Conservation (phyloP, 2,113 vertebrate species). For the Anas platyrhynchos region DNA sequence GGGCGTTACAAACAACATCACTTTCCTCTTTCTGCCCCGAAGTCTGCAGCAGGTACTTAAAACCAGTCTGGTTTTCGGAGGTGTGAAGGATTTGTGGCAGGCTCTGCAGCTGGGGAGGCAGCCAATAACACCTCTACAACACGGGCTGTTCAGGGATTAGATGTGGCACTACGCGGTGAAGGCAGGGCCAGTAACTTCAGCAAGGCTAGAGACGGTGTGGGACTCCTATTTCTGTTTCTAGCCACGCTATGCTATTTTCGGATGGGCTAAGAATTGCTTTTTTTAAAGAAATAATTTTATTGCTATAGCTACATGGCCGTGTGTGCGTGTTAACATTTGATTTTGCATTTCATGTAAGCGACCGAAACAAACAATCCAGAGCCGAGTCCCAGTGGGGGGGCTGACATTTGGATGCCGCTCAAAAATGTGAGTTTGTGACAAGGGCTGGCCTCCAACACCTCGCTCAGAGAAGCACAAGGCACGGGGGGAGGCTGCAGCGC, state of each 20-base stretch:
- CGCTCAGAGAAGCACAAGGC: background rate
- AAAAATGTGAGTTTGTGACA: background rate
- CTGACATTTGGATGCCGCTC: background rate
- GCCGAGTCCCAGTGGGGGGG: background rate
- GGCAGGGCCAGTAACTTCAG: background rate
- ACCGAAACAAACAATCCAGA: background rate
- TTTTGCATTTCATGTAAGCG: background rate
- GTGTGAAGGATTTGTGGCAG: background rate
- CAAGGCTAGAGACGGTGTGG: background rate
- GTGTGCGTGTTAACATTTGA: background rate
- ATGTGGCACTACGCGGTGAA: fast-evolving
- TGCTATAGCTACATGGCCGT: background rate
- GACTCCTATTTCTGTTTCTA: background rate
- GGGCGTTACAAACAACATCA: background rate
- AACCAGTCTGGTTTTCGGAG: background rate
- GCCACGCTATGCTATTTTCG: background rate
- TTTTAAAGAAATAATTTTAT: background rate
- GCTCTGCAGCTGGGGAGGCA: background rate
- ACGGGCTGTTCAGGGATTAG: background rate
- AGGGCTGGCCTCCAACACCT: background rate
- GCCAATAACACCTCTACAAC: background rate
- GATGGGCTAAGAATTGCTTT: background rate
- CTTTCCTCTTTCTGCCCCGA: background rate
- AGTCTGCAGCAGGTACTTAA: background rate
- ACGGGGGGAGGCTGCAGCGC: fast-evolving